Percentiles rank a stretch among this genome's conserved stretches.
phyloP scores from a whole-genome alignment of 2,113 vertebrate genomes.

The Halcyon senegalensis region DNA sequence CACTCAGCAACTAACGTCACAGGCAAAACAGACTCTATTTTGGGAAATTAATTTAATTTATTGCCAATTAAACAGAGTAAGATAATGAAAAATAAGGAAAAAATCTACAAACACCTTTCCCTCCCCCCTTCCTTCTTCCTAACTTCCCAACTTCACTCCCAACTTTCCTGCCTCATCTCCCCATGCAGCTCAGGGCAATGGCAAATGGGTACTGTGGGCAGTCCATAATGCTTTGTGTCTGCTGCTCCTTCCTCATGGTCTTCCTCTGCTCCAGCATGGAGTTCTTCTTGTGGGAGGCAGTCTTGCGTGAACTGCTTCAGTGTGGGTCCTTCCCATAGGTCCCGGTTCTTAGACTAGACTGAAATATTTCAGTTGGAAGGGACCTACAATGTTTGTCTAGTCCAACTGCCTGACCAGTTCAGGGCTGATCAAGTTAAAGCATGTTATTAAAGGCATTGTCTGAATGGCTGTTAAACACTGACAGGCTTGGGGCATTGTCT shows the following conservation, averaged over 20 bases:
- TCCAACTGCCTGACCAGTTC: not conserved
- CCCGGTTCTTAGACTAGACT: too few species aligned
- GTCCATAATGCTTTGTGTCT: not conserved
- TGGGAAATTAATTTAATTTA: not conserved
- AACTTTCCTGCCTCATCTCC: not conserved
- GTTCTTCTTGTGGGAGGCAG: not conserved
- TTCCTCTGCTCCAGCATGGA: accelerated
- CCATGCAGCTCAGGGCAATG: accelerated
- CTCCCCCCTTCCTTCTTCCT: not conserved
- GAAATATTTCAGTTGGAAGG: not conserved
- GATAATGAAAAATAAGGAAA: not conserved
- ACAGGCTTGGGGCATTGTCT: not conserved
- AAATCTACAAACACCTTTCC: not conserved
- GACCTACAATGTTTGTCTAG: not conserved
- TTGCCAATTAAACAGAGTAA: not conserved
- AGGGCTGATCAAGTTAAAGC: not conserved
- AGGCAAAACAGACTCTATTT: not conserved
- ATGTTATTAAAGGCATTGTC: not conserved
- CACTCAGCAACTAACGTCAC: not conserved
- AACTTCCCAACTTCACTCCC: not conserved
- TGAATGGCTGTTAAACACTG: not conserved
- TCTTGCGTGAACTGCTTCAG: not conserved
- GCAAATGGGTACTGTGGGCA: not conserved
- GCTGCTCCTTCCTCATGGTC: not conserved
- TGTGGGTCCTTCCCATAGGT: not conserved